Evolutionary conservation across 2,797 vertebrate species (phyloP), one percentile per base, ranked within the genome.

Genomic region (Poeciliopsis turneri): DNA sequence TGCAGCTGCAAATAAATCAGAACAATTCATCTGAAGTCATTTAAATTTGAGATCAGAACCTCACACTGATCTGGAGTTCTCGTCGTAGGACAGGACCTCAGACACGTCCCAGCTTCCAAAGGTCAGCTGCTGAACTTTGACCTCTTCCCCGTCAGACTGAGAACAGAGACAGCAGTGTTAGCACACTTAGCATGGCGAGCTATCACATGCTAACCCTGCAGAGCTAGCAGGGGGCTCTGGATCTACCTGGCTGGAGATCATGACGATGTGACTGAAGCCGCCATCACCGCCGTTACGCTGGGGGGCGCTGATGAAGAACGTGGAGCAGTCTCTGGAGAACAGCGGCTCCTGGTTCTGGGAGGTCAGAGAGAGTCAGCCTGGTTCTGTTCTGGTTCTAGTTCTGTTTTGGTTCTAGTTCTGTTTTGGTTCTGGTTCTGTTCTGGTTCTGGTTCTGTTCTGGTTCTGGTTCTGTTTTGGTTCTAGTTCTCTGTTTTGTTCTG

Each of bases 31-130:
- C 45, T 47, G 12, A 46, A 46, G 45, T 46, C 12, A 15, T 46
- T 46, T 46, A 46, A 46, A 46, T 46, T 46, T 46, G 28, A 13
- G 25, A 12, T 25, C 8, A 69, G 39, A 3, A 12, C 69, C 94
- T 93, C 78, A 96, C 95, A 95, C 66, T 11, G 80, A 83, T 53
- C 89, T 74, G 13, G 64, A 72, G 41, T 5, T 86, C 82, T 96
- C 90, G 23, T 95, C 94, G 7, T 90, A 95, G 4, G 86, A 89
- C 78, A 95, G 78, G 51, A 95, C 89, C 3, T 84, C 76, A 66
- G 92, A 86, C 18, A 96, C 95, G n/a, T 96, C 95, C 95, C 95
- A 96, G 89, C 85, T 92, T 41, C 95, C 95, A 5, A 95, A 96
- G 70, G 94, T 95, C 82, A 96, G 88, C 83, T 94, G 93, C 1